These are phyloP conservation scores for Hyposmocoma kahamanoa DNA, from an alignment of 1,140 invertebrate species.

Conservation along the genomic window DNA sequence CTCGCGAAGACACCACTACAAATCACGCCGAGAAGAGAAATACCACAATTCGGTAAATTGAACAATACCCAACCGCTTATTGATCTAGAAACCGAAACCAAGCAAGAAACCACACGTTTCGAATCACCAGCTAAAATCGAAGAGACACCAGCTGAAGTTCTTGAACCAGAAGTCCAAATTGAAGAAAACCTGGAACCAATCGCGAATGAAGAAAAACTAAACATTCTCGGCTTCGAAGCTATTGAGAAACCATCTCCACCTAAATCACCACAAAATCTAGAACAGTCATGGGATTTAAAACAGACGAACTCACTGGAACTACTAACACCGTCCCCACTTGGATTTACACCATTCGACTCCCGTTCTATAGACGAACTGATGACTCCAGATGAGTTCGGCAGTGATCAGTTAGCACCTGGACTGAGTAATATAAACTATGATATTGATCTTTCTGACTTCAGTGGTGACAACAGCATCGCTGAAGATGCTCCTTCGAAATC, in stretches of 20 bases:
- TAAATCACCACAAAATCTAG: conserved; percentile 39
- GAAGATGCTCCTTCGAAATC: conserved; percentile 72
- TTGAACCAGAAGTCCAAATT: not conserved
- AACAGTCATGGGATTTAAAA: conserved; percentile 47
- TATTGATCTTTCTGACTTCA: conserved; percentile 81
- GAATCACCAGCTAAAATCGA: not conserved
- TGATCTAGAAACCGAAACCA: conserved; percentile 20
- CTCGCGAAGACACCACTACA: conserved; percentile 81
- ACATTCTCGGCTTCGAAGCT: conserved; percentile 34
- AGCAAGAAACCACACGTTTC: not conserved
- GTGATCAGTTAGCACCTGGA: conserved; percentile 68
- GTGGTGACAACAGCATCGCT: conserved; percentile 78
- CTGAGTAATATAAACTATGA: conserved; percentile 83
- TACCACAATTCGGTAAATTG: conserved; percentile 45
- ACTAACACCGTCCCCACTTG: conserved; percentile 72
- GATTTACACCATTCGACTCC: conserved; percentile 70
- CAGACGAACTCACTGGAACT: conserved; percentile 62
- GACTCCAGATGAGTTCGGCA: conserved; percentile 75
- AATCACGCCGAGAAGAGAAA: conserved; percentile 80
- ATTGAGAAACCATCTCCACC: conserved; percentile 37
- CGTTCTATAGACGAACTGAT: conserved; percentile 73
- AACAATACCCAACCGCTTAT: conserved; percentile 33
- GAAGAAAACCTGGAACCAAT: not conserved
- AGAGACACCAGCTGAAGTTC: not conserved
- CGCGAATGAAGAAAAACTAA: conserved; percentile 14